Base-by-base conservation (phyloP, 2,888 invertebrate genomes). In the Therioaphis trifolii region DNA sequence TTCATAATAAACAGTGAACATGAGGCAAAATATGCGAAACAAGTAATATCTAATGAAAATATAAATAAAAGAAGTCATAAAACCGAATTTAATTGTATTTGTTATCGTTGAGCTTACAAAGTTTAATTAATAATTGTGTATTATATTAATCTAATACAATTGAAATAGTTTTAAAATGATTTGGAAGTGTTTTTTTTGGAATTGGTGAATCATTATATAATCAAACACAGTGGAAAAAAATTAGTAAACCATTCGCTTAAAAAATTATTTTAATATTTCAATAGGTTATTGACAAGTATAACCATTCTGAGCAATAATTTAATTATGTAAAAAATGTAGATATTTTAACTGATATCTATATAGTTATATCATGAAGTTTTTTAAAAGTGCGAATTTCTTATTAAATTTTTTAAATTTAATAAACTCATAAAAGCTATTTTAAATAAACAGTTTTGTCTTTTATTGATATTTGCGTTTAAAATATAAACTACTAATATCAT, bases 171-270 rank as follows among this genome's bases (percentile, higher is more conserved):
- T 49, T 9, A 43, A 24, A 52, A 68, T 24, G 78, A n/a, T 78
- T 27, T 18, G 52, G 40, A 68, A 78, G 18, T 40, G 78, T 68
- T 68, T 68, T 66, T 52, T 55, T 78, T 78, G 40, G 52, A 18
- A 35, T 43, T 40, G 7, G n/a, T 15, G 2, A 49, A 2, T 49
- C 29, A 21, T 77, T 49, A 46, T n/a, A 52, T 35, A 7, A 52
- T 68, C 68, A 68, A 40, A 40, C 52, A 52, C 24, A 68, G 68
- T 68, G 35, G 35, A 77, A 55, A 11, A 21, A 40, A 72, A 52
- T 29, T 29, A 52, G 52, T 71, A 71, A 35, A 7, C 35, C 7
- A 72, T 52, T 49, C 72, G n/a, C 18, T 52, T n/a, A 52, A 52
- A 49, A 5, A 72, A 72, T 72, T 5, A 72, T 29, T 72, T 72